Base-by-base conservation (phyloP, 2,888 invertebrate genomes). In the Eilema griseolum region DNA sequence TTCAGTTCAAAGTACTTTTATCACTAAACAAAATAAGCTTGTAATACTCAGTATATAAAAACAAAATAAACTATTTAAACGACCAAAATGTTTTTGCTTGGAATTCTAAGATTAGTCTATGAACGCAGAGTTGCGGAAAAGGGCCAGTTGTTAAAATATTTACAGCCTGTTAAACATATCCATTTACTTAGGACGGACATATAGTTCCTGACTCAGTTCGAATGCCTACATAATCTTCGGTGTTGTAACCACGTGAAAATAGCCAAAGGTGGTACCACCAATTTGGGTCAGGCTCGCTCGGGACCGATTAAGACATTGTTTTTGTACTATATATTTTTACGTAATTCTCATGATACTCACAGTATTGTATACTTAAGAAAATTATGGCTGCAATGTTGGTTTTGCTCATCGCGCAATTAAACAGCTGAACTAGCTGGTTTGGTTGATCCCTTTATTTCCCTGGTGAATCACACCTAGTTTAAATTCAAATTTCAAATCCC, bases 61-160 rank as follows among this genome's bases (percentile, higher is more conserved):
- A n/a, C n/a, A n/a, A n/a, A n/a, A n/a, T n/a, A n/a, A n/a, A n/a
- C n/a, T 37, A 52, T 52, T 52, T 52, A 52, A 52, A 52, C 52
- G 10, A 52, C 20, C 10, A 52, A 52, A 52, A 52, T 52, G n/a
- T 52, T n/a, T 52, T n/a, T n/a, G 10, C n/a, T 52, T 52, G 8
- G 10, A 52, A 52, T 10, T n/a, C 52, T 52, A 52, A 52, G 52
- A 52, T 52, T 20, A n/a, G n/a, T n/a, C 52, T 20, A 52, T 52
- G 20, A 20, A 8, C 52, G 52, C 10, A 20, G n/a, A 52, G 10
- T 2, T 52, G 52, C 10, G 52, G n/a, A 52, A 52, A 59, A 28
- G 37, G 3, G 24, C 7, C 60, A 60, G 57, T 59, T 87, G 86
- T 83, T 87, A 87, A 86, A 90, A 90, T 90, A 90, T 91, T 90